A percentile compares a stretch with the other conserved stretches of the same genome.
These are phyloP conservation scores for Adineta ricciae DNA, from an alignment of 2,888 invertebrate genomes.

Conservation along the genomic window DNA sequence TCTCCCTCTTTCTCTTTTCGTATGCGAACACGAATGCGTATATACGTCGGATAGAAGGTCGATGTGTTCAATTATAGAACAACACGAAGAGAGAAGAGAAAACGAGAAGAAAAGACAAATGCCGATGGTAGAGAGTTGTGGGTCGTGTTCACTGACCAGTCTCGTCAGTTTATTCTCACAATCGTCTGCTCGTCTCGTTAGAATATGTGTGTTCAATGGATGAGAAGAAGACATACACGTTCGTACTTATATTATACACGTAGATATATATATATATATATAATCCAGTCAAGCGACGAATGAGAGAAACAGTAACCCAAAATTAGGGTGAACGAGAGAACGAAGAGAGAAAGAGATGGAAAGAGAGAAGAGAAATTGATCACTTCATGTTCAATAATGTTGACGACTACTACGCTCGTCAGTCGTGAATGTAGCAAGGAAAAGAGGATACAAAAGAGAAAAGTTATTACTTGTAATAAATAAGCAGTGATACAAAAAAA, in stretches of 20 bases:
- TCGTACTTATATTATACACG: neutral
- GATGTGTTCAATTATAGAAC: conserved; percentile 18
- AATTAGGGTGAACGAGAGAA: neutral
- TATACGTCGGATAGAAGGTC: conserved; percentile 14
- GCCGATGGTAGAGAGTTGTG: neutral
- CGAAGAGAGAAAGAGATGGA: neutral
- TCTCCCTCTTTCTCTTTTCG: neutral
- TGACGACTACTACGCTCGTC: neutral
- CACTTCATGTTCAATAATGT: neutral
- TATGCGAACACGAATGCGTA: neutral
- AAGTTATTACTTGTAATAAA: neutral
- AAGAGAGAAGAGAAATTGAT: neutral
- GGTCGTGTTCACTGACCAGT: conserved; percentile 13
- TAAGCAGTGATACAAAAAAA: neutral
- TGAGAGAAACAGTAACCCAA: conserved; percentile 9
- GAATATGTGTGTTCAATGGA: neutral
- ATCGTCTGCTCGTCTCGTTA: neutral
- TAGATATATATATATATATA: neutral
- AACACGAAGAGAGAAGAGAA: neutral
- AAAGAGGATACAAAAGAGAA: neutral
- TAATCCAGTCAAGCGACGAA: neutral
- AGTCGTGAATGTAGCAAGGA: neutral
- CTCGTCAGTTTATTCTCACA: conserved; percentile 5
- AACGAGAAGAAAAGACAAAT: neutral
- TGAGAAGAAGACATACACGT: neutral